Base-by-base conservation (phyloP, 1,140 invertebrate genomes). In the Laupala kohalensis region DNA sequence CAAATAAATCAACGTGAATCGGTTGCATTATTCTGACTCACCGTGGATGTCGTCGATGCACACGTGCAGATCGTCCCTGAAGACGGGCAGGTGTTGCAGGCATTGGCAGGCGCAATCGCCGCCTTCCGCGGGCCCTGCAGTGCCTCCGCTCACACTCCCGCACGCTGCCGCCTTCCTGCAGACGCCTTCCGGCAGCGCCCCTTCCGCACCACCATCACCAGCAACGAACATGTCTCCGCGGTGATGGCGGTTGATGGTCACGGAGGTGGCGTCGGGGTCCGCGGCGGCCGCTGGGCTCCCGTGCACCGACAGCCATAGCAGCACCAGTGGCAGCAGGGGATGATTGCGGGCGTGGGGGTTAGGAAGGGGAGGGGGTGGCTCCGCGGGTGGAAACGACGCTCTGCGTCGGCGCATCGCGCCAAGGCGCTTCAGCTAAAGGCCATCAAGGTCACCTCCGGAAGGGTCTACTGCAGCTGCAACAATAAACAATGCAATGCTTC, bases 31-130 rank as follows among this genome's bases (percentile, higher is more conserved):
- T n/a, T n/a, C n/a, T 27, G 67, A 79, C 82, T 84, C 77, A 90
- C 89, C 89, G 75, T 87, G 84, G 72, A 91, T 86, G 75, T 89
- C 87, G 77, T 88, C 86, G 72, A 90, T 88, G 78, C 89, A 91
- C 75, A 89, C 86, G 67, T 83, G 81, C 67, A 88, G 78, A 78
- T 90, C 89, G 77, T 91, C 89, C 62, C 89, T 83, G 80, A 89
- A 91, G 63, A 87, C 83, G 5, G 85, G 86, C 12, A 86, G 76
- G 69, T 84, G 84, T 5, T 80, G 77, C 74, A 86, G 83, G 76
- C 89, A 90, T 73, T 87, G 87, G 77, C 88, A 91, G 25, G 81
- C 82, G 77, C 87, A 89, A 37, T 81, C 79, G 71, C 78, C 75
- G 71, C 79, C 78, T 0, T 70, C 37, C 81, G 79, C 73, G 78